Base-by-base conservation (phyloP, 2,113 vertebrate species). In the Carlito syrichta region DNA sequence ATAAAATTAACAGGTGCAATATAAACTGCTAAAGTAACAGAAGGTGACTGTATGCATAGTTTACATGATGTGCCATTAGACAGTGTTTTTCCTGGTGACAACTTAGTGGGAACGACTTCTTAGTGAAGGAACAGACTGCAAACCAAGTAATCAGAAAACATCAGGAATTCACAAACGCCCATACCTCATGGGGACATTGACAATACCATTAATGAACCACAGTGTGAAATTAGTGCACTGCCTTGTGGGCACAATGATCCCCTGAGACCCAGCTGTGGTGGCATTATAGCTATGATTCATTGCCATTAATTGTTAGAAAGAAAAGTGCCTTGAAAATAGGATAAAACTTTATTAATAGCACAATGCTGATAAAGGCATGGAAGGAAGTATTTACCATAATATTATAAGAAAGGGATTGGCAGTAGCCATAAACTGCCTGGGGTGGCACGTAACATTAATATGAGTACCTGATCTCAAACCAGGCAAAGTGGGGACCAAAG, bases 201-300 rank as follows among this genome's bases (percentile, higher is more conserved):
- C 71, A 91, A 91, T 71, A 56, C 45, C 77, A 71, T 73, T 93
- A 93, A 93, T 96, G 79, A 97, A 58, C 77, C 77, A 88, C 50
- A 78, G 89, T 93, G 78, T 95, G 91, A 97, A 87, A 91, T 97
- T 91, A 96, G 96, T 95, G 91, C 5, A 83, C 22, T 93, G 62
- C 83, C 60, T 89, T 71, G 6, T 71, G 56, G 82, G 54, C 8
- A 95, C 62, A 71, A 11, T 73, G 73, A 95, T 84, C 85, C 63
- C 38, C 71, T 54, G 90, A 95, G 88, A 95, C 76, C 66, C 0
- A 3, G 54, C 60, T 78, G 30, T 78, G n/a, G 62, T 92, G 76
- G 66, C 32, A 85, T 27, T 63, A 8, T 22, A 22, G 79, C 52
- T 95, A 4, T 86, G 93, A 97, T 66, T 96, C 92, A 90, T 43